Evolutionary conservation across 1,140 invertebrate genomes (phyloP).

Genomic region (Caerostris darwini): DNA sequence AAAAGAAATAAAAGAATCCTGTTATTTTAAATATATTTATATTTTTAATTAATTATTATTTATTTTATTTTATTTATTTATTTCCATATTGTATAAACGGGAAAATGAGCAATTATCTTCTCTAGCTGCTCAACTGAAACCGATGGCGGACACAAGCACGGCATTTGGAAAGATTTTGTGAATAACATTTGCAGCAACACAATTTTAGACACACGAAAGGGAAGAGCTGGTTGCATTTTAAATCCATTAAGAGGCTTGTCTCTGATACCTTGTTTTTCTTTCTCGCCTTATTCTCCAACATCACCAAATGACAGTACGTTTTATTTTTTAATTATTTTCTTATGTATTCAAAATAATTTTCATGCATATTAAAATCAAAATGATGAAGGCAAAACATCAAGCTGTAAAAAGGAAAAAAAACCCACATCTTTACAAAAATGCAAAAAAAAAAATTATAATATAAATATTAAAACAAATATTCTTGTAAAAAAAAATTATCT

Average conservation of each 20-base stretch:
- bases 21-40: not conserved
- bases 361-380: no score
- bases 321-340: not conserved
- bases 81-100: not conserved
- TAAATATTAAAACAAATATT: no score
- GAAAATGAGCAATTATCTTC: not conserved
- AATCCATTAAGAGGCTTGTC: conserved; percentile 83
- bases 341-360: not conserved
- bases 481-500: no score
- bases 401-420: no score
- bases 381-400: no score
- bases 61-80: not conserved
- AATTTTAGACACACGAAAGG: conserved; percentile 82
- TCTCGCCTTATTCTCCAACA: conserved; percentile 81
- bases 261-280: conserved; percentile 81
- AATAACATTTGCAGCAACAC: conserved; percentile 76
- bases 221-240: conserved; percentile 83
- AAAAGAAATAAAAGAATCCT: no score
- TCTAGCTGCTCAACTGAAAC: not conserved
- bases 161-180: conserved; percentile 79
- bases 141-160: not conserved
- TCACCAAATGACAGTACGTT: conserved; percentile 79
- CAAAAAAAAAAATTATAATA: no score
- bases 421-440: no score
- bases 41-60: not conserved